These are phyloP conservation scores for Anabas testudineus DNA, from an alignment of 2,797 vertebrate genomes.

Conservation along the genomic window DNA sequence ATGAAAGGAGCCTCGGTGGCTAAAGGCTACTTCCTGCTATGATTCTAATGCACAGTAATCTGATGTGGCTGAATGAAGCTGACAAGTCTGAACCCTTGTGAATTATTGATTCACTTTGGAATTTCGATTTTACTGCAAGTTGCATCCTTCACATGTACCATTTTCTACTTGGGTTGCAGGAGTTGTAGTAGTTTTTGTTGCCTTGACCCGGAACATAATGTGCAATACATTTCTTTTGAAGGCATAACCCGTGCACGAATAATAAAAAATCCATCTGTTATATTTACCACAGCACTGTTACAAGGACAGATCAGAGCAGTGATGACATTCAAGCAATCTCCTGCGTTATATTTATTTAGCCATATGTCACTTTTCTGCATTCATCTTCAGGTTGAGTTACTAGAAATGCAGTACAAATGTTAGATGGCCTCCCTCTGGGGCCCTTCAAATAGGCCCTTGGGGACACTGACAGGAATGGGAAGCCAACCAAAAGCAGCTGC, in stretches of 20 bases:
- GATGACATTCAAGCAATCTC: slow-evolving; percentile 44
- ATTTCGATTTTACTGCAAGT: neutral
- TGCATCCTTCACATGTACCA: too few relatives aligned
- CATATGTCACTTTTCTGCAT: slow-evolving; percentile 31
- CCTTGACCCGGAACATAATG: too few relatives aligned
- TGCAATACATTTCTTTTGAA: neutral
- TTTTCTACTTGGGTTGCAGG: neutral
- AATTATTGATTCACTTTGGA: slow-evolving; percentile 30
- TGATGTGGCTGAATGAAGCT: slow-evolving; percentile 5
- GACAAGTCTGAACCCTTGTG: slow-evolving; percentile 21
- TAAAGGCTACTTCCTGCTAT: neutral
- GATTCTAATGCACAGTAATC: neutral
- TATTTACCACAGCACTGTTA: too few relatives aligned
- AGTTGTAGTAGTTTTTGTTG: neutral
- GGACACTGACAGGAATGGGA: slow-evolving; percentile 10
- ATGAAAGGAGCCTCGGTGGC: neutral
- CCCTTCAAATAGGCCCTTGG: slow-evolving; percentile 7
- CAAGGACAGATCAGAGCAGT: neutral
- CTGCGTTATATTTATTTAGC: slow-evolving; percentile 32
- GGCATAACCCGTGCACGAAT: too few relatives aligned
- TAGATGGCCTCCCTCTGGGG: slow-evolving; percentile 32
- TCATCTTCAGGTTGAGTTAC: slow-evolving; percentile 16
- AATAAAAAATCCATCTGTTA: too few relatives aligned
- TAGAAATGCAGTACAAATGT: slow-evolving; percentile 37
- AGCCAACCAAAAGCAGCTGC: slow-evolving; percentile 24